Conservation (phyloP, 2,113 vertebrate species). For the Antechinus stuartii region DNA sequence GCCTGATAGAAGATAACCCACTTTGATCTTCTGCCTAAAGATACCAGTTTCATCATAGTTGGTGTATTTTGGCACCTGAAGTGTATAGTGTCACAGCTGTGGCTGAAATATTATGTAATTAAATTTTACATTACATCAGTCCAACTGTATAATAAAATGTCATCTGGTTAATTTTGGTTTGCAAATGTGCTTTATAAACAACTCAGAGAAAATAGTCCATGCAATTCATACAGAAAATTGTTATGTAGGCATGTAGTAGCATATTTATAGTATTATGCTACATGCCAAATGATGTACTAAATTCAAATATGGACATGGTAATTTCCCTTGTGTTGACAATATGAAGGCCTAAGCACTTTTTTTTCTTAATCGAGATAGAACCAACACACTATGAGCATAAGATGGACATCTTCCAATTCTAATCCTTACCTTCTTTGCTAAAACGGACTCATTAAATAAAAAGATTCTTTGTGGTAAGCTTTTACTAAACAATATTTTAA, state of each 20-base stretch:
- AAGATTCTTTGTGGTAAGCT: background rate
- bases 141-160: constrained; percentile 75
- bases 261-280: constrained; percentile 75
- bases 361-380: constrained; percentile 65
- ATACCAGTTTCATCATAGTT: background rate
- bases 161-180: constrained; percentile 77
- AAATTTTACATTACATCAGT: constrained; percentile 72
- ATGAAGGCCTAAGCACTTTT: constrained; percentile 71
- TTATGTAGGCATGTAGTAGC: constrained; percentile 69
- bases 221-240: constrained; percentile 75
- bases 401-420: constrained; percentile 47
- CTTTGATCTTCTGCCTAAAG: constrained; percentile 4
- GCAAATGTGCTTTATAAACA: constrained; percentile 75
- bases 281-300: constrained; percentile 77
- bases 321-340: constrained; percentile 79
- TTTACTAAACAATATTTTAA: background rate
- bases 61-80: constrained; percentile 15
- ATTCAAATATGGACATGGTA: constrained; percentile 72
- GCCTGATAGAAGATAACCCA: background rate
- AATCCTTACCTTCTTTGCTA: constrained; percentile 30
- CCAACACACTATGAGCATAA: constrained; percentile 44
- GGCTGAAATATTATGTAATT: constrained; percentile 76
- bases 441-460: constrained; percentile 26
- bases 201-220: constrained; percentile 66
- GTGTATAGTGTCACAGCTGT: constrained; percentile 64